Percentiles rank a stretch among this genome's conserved stretches.
Evolutionary conservation across 2,888 invertebrate species (phyloP).

Genomic region (Pachliopta kotzebuea): DNA sequence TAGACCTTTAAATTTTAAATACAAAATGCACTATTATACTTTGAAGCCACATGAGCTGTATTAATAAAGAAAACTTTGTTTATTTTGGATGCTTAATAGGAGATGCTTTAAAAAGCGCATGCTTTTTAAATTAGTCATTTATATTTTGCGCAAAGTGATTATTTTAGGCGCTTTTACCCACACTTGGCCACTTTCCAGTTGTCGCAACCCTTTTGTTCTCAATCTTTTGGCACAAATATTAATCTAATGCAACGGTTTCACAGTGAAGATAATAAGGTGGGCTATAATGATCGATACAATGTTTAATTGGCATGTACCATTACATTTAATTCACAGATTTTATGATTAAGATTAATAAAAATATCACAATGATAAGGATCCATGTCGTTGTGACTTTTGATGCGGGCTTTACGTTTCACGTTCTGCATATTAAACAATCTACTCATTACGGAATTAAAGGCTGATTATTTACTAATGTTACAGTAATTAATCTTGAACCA

Average conservation of each 20-base stretch:
- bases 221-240: slow-evolving; percentile 27
- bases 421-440: too few relatives aligned
- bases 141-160: slow-evolving; percentile 29
- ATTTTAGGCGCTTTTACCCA: slow-evolving; percentile 29
- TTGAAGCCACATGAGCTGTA: neutral
- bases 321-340: neutral
- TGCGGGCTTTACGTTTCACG: neutral
- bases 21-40: slow-evolving; percentile 3
- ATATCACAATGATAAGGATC: neutral
- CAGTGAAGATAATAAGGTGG: neutral
- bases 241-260: slow-evolving; percentile 22
- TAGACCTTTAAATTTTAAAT: slow-evolving; percentile 15
- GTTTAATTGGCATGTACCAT: neutral
- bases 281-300: neutral
- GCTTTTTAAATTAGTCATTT: slow-evolving; percentile 29
- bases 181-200: slow-evolving; percentile 30
- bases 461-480: neutral
- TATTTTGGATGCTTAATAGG: slow-evolving; percentile 16
- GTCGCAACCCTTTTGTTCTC: slow-evolving; percentile 30
- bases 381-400: neutral
- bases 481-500: slow-evolving; percentile 26
- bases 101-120: slow-evolving; percentile 16
- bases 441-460: too few relatives aligned
- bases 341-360: neutral
- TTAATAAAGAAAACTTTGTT: neutral